phyloP scores from a whole-genome alignment of 30 jellyfish, hydroid and myxozoan species.

The Calvadosia cruxmelitensis region DNA sequence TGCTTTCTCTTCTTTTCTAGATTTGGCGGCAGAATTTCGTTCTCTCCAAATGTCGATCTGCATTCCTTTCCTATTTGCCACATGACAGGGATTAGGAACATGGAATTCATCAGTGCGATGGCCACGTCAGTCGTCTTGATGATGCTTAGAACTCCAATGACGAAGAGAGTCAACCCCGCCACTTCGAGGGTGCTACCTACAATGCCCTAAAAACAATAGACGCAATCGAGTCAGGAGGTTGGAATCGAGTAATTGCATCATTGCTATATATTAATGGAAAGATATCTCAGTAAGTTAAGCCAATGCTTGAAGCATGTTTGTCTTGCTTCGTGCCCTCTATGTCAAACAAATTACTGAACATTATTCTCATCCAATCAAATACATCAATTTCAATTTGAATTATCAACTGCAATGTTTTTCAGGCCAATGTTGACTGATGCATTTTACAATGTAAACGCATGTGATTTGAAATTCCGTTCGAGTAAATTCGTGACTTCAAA shows the following conservation, averaged over 20 bases:
- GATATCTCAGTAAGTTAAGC: too few relatives aligned
- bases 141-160: constrained; percentile 50
- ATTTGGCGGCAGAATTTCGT: constrained; percentile 15
- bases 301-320: too few relatives aligned
- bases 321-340: too few relatives aligned
- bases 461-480: too few relatives aligned
- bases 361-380: too few relatives aligned
- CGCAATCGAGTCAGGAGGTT: neutral
- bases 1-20: constrained; percentile 27
- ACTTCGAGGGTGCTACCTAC: constrained; percentile 61
- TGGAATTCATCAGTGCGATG: constrained; percentile 66
- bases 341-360: too few relatives aligned
- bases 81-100: constrained; percentile 69
- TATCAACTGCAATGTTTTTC: too few relatives aligned
- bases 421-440: too few relatives aligned
- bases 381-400: too few relatives aligned
- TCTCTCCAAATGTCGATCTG: constrained; percentile 17
- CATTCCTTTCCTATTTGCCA: constrained; percentile 72
- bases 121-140: constrained; percentile 48
- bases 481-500: too few relatives aligned
- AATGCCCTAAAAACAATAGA: constrained; percentile 33
- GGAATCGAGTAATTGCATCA: neutral
- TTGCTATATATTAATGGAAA: too few relatives aligned
- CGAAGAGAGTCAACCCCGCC: constrained; percentile 72
- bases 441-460: too few relatives aligned